phyloP scores from a whole-genome alignment of 2,888 invertebrate genomes.

The Cacoxenus indagator region DNA sequence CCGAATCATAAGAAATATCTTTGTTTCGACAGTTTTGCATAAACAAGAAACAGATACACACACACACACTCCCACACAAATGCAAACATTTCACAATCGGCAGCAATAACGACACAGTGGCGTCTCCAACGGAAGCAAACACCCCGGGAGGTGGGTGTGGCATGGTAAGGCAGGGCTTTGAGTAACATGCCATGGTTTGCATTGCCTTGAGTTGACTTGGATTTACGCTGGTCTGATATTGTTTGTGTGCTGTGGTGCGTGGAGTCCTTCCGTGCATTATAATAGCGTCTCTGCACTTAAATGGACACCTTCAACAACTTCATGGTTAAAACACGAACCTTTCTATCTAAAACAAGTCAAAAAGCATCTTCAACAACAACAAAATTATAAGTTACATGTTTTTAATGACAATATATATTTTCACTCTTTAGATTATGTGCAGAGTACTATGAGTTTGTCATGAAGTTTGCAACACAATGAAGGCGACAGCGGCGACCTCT shows the following conservation, averaged over 20 bases:
- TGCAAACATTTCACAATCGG: constrained; percentile 23
- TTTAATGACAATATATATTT: constrained; percentile 65
- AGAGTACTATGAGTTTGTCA: too few species aligned
- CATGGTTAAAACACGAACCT: constrained; percentile 5
- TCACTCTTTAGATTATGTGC: too few species aligned
- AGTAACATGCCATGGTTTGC: background rate
- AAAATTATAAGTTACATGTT: constrained; percentile 39
- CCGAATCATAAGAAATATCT: constrained; percentile 63
- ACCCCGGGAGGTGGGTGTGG: constrained; percentile 63
- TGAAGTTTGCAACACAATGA: too few species aligned
- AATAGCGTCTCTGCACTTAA: constrained; percentile 16
- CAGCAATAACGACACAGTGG: constrained; percentile 52
- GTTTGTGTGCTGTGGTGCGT: background rate
- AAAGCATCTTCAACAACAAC: constrained; percentile 34
- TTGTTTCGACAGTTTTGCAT: constrained; percentile 64
- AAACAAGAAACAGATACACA: constrained; percentile 33
- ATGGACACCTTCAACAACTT: constrained; percentile 22
- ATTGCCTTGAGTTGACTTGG: too few species aligned
- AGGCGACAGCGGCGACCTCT: too few species aligned
- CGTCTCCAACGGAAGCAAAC: constrained; percentile 64
- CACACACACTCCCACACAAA: background rate
- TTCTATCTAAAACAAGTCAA: background rate
- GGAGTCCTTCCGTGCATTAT: constrained; percentile 14
- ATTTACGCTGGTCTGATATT: background rate
- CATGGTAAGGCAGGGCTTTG: constrained; percentile 5